Evolutionary conservation across 2,113 vertebrate genomes (phyloP).

Genomic region (Mesembrinibis cayennensis): DNA sequence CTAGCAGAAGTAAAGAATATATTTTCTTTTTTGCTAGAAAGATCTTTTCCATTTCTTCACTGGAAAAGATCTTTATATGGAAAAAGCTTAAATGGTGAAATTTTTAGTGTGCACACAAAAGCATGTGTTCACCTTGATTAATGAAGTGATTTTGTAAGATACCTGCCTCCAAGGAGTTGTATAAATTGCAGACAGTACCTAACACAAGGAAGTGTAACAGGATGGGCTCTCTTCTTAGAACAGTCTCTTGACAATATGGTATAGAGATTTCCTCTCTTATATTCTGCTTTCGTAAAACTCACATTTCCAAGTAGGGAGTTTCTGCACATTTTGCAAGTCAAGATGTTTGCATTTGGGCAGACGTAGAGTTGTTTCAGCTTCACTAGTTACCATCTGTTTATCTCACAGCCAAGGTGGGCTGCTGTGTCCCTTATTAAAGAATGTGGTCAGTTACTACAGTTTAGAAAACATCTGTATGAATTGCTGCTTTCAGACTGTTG

Average conservation of each 20-base stretch:
- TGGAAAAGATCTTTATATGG: neutral
- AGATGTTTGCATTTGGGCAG: neutral
- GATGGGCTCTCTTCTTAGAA: neutral
- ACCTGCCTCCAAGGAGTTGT: neutral
- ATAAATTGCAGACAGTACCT: neutral
- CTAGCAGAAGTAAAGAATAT: neutral
- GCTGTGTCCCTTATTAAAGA: neutral
- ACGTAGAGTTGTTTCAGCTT: neutral
- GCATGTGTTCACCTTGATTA: neutral
- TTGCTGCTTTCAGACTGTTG: neutral
- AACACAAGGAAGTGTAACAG: neutral
- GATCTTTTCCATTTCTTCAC: neutral
- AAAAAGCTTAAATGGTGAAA: neutral
- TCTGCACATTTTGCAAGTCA: neutral
- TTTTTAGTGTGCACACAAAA: neutral
- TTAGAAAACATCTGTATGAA: neutral
- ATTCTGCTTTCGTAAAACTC: neutral
- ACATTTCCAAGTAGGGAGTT: neutral
- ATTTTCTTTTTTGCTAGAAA: neutral
- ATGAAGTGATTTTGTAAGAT: neutral
- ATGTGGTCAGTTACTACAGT: neutral
- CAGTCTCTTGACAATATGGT: neutral
- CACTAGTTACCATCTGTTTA: neutral
- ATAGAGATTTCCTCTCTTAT: neutral
- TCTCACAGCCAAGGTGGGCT: fast-evolving